A percentile compares a stretch with the other conserved stretches of the same genome.
Conservation (phyloP, 2,113 vertebrate genomes). For the Hemichromis elongatus region DNA sequence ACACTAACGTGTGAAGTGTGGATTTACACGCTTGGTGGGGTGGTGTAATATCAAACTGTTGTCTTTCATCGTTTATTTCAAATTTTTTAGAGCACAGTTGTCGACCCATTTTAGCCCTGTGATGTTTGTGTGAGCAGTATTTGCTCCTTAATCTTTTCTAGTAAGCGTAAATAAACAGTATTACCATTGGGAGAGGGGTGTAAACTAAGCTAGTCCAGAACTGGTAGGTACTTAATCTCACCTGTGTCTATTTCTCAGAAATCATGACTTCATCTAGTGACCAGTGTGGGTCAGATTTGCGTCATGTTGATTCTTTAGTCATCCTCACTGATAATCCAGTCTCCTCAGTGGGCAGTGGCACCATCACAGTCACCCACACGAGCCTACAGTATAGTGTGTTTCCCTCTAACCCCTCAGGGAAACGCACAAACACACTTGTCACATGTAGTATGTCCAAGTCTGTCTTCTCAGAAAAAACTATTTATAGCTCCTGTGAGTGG, state of each 20-base stretch:
- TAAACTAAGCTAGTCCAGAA: background rate
- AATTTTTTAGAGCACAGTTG: background rate
- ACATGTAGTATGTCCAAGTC: background rate
- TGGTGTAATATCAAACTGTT: background rate
- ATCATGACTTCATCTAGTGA: slow-evolving; percentile 20
- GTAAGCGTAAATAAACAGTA: background rate
- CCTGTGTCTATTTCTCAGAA: background rate
- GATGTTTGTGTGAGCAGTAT: background rate
- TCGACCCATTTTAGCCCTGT: background rate
- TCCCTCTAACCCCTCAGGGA: background rate
- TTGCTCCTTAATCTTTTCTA: background rate
- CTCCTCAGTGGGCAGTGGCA: background rate
- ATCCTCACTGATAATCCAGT: background rate
- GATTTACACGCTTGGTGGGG: background rate
- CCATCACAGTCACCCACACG: background rate
- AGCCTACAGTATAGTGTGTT: background rate
- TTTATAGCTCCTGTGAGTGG: slow-evolving; percentile 41
- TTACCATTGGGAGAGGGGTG: background rate
- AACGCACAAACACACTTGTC: background rate
- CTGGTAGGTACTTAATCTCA: background rate
- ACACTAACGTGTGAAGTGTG: background rate
- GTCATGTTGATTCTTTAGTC: background rate
- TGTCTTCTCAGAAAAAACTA: slow-evolving; percentile 23
- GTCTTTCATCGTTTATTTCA: background rate
- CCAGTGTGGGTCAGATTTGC: background rate